Evolutionary conservation across 2,888 invertebrate species (phyloP).

Genomic region (Pedicia rivosa): DNA sequence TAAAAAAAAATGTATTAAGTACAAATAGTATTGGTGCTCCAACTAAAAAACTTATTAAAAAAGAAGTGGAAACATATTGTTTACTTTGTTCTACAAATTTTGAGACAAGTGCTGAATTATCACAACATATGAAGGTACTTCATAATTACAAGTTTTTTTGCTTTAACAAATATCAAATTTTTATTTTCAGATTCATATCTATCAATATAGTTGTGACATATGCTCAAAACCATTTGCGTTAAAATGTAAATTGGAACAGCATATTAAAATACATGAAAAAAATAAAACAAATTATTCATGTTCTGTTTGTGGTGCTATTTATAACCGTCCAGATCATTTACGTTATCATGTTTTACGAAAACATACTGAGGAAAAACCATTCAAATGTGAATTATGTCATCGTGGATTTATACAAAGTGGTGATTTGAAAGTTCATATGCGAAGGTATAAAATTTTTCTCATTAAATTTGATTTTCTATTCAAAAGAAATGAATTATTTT

Average conservation of each 20-base stretch:
- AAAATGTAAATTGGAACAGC: not conserved
- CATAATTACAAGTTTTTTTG: too few species aligned
- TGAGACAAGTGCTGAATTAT: not conserved
- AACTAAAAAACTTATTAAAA: not conserved
- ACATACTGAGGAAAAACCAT: conserved; percentile 1
- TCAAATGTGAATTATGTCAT: not conserved
- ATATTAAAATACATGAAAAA: not conserved
- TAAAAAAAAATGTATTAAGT: too few species aligned
- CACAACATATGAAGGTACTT: not conserved
- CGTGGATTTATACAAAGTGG: not conserved
- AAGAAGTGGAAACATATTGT: not conserved
- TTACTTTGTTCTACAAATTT: not conserved
- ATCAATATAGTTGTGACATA: not conserved
- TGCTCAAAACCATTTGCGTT: conserved; percentile 1
- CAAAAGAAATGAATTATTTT: too few species aligned
- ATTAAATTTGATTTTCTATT: too few species aligned
- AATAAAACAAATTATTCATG: not conserved
- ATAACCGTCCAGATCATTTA: not conserved
- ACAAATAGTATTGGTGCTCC: too few species aligned
- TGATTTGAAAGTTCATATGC: conserved; percentile 1
- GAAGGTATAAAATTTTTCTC: not conserved
- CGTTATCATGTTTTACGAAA: not conserved
- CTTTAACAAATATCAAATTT: too few species aligned
- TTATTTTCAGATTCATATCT: not conserved
- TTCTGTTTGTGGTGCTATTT: not conserved